Evolutionary conservation across 2,113 vertebrate species (phyloP).

Genomic region (rat (Rattus norvegicus)): GRCr8 NC_086031.1:39968501-39969000

Average conservation of each 20-base stretch:
- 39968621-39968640: neutral
- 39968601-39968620: neutral
- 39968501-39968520: neutral
- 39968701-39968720: neutral
- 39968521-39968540: neutral
- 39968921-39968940: slow-evolving; percentile 57
- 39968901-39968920: slow-evolving; percentile 60
- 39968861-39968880: slow-evolving; percentile 43
- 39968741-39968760: neutral
- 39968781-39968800: slow-evolving; percentile 26
- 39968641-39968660: neutral
- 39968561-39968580: neutral
- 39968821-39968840: slow-evolving; percentile 61
- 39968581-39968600: neutral
- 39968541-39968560: neutral
- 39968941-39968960: slow-evolving; percentile 66
- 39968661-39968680: slow-evolving; percentile 7
- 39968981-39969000: slow-evolving; percentile 69
- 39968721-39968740: neutral
- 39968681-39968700: neutral
- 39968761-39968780: neutral
- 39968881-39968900: slow-evolving; percentile 68
- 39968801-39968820: neutral
- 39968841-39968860: slow-evolving; percentile 61
- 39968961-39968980: slow-evolving; percentile 60